A percentile compares a stretch with the other conserved stretches of the same genome.
phyloP scores from a whole-genome alignment of 2,888 invertebrate genomes.

The Stenodema calcarata region DNA sequence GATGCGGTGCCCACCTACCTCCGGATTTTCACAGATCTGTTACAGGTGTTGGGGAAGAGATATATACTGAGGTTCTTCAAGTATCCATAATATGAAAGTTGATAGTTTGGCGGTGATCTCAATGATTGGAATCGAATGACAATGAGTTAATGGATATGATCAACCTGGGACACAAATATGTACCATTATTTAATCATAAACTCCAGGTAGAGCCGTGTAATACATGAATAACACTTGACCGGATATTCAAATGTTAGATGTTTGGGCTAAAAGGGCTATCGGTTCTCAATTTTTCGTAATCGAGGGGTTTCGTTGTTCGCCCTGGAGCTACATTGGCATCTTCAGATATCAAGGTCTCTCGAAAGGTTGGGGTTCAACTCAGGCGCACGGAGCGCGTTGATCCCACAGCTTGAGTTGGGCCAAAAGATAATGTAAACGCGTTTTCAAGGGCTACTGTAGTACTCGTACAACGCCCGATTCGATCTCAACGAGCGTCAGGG shows the following conservation, averaged over 20 bases:
- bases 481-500: neutral
- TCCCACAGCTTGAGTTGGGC: neutral
- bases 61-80: too few species aligned
- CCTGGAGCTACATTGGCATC: neutral
- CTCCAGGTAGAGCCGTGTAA: too few species aligned
- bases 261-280: too few species aligned
- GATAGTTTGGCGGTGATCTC: too few species aligned
- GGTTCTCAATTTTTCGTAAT: neutral
- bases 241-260: too few species aligned
- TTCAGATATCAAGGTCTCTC: neutral
- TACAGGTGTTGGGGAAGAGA: too few species aligned
- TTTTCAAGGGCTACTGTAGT: neutral
- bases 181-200: too few species aligned
- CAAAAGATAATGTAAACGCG: neutral
- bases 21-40: neutral
- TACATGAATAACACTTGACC: too few species aligned
- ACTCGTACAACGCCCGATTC: neutral
- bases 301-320: neutral
- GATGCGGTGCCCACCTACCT: neutral
- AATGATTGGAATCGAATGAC: too few species aligned
- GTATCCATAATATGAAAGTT: too few species aligned
- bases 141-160: too few species aligned
- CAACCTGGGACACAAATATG: too few species aligned
- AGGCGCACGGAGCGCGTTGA: neutral
- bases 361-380: neutral